These are phyloP conservation scores for Gorilla gorilla DNA, from an alignment of 2,113 vertebrate species.

Conservation along the genomic window DNA sequence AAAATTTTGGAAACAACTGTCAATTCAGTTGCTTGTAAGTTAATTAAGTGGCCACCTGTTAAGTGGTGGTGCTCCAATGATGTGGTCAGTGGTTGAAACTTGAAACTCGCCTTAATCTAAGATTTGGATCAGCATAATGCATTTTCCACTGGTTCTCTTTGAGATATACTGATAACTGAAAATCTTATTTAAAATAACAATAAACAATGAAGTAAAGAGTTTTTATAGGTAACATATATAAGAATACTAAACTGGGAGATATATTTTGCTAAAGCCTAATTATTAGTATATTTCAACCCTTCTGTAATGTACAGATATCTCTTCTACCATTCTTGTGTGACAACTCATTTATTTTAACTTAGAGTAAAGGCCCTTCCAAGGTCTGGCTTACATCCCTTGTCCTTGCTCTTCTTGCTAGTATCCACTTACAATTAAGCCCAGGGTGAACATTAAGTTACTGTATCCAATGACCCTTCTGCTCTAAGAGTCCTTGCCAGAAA, in stretches of 20 bases:
- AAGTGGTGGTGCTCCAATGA: conserved; percentile 2
- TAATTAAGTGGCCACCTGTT: conserved; percentile 63
- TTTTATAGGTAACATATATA: neutral
- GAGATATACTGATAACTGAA: conserved; percentile 27
- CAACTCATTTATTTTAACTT: conserved; percentile 54
- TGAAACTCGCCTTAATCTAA: conserved; percentile 57
- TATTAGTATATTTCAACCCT: neutral
- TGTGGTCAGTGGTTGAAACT: conserved; percentile 56
- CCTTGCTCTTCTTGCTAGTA: conserved; percentile 59
- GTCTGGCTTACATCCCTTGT: conserved; percentile 52
- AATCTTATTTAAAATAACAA: conserved; percentile 24
- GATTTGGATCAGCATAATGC: conserved; percentile 42
- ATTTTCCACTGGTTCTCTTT: conserved; percentile 65
- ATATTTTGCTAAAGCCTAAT: neutral
- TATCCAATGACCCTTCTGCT: conserved; percentile 52
- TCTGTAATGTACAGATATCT: conserved; percentile 7
- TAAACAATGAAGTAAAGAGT: neutral
- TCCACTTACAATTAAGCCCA: conserved; percentile 67
- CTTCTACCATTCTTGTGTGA: conserved; percentile 17
- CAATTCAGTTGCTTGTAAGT: conserved; percentile 37
- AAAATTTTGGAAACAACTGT: conserved; percentile 30
- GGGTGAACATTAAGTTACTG: conserved; percentile 56
- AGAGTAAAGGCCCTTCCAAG: conserved; percentile 39
- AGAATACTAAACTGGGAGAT: neutral
- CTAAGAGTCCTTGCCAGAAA: conserved; percentile 50